Evolutionary conservation across 2,888 invertebrate species (phyloP), one percentile per base, ranked within the genome.

Genomic region (Erynnis tages): DNA sequence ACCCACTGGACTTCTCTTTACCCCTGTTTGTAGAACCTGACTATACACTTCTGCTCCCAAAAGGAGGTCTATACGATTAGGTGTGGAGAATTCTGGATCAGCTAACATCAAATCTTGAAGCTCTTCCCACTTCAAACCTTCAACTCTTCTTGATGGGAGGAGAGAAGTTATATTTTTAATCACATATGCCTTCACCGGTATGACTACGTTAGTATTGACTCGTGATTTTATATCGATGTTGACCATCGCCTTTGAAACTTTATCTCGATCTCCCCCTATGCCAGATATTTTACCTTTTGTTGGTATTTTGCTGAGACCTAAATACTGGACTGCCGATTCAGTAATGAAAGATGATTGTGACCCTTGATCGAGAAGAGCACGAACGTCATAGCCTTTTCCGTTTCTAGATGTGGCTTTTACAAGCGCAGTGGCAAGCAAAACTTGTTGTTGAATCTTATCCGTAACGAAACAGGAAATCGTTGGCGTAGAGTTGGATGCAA

Each of bases 1-100:
- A 21, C 21, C 21, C 3, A 21, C 21, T 5, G 21, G 21, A 5
- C 21, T 21, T 21, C 21, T 21, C 21, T 21, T 21, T 21, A 21
- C 21, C 4, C 21, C 5, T 21, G 21, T 21, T 7, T 41, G 5
- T 14, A 66, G 35, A 6, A 65, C 53, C 40, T 55, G 50, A 21
- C 58, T 41, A 27, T 63, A 63, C 2, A 62, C 43, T 6, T 65
- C 62, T 11, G 62, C 64, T 11, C 64, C 63, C 8, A 65, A 49
- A 23, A 64, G 43, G 14, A 63, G 8, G 13, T 62, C 58, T 0
- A 56, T 60, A 52, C 50, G 60, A 43, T 49, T 52, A 10, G 63
- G 59, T 23, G 34, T 56, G 43, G 45, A n/a, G 29, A 45, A 60
- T 1, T 37, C 21, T 4, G 57, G 54, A 46, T 60, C 58, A 10